A percentile compares a stretch with the other conserved stretches of the same genome.
phyloP scores from a whole-genome alignment of 2,113 vertebrate species.

The Cryptoleucopteryx plumbea region DNA sequence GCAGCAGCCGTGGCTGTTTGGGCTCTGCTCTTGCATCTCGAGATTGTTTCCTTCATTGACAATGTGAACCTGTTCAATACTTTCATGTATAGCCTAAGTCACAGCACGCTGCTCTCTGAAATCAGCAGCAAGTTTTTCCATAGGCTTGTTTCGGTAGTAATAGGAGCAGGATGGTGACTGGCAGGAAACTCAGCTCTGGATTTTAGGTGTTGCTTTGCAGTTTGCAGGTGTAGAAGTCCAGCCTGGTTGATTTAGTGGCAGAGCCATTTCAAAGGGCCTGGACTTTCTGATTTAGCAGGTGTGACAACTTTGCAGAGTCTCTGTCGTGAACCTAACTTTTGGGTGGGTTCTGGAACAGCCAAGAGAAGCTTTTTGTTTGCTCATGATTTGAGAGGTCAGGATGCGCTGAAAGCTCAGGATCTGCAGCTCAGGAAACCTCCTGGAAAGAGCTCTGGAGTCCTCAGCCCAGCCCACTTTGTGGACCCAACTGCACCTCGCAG shows the following conservation, averaged over 20 bases:
- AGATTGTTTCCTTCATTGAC: background rate
- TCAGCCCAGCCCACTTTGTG: background rate
- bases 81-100: background rate
- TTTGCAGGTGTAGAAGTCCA: background rate
- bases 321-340: background rate
- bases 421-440: background rate
- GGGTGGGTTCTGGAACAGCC: background rate
- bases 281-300: background rate
- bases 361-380: background rate
- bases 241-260: no score
- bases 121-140: background rate
- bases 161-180: background rate
- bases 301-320: background rate
- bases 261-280: background rate
- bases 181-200: background rate
- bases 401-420: background rate
- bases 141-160: background rate
- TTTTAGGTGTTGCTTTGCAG: background rate
- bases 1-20: background rate
- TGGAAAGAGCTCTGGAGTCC: background rate
- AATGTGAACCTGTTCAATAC: background rate
- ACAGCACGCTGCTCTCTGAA: background rate
- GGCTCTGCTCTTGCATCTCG: background rate
- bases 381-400: background rate
- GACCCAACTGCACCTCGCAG: background rate